Base-by-base conservation (phyloP, 2,113 vertebrate species). In the Gymnarchus niloticus region DNA sequence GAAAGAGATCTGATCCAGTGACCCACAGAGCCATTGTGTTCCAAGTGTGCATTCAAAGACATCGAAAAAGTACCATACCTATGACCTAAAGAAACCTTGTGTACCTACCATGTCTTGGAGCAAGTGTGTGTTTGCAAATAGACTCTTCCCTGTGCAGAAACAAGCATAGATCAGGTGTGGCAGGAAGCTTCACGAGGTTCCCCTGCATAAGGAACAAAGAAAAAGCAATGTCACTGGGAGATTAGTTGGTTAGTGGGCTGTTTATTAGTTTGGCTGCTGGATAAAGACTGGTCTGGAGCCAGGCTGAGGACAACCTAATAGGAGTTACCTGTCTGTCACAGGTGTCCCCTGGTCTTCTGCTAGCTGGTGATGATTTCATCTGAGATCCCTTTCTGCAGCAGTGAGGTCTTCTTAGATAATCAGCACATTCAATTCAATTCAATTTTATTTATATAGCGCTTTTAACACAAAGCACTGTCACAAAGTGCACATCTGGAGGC, bases 401-500 rank as follows among this genome's bases (percentile, higher is more conserved):
- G 78, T 56, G 84, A 65, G 73, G 76, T 91, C 85, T 91, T 91
- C 90, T 90, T 87, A 91, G 91, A 87, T 90, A 87, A 85, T 73
- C 33, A 81, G 87, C 89, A 93, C 33, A 41, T 73, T 33, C 41
- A 33, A n/a, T n/a, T n/a, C n/a, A n/a, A n/a, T n/a, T n/a, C n/a
- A n/a, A n/a, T n/a, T n/a, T n/a, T n/a, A n/a, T n/a, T n/a, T n/a
- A n/a, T n/a, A n/a, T n/a, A n/a, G n/a, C n/a, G n/a, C n/a, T n/a
- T n/a, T n/a, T n/a, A n/a, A n/a, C n/a, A n/a, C n/a, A n/a, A n/a
- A n/a, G n/a, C n/a, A n/a, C n/a, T n/a, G n/a, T n/a, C n/a, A n/a
- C n/a, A n/a, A n/a, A n/a, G n/a, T n/a, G n/a, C n/a, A 54, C 93
- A 93, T 94, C 93, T 93, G 92, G 89, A 87, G 89, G 89, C 90